Conservation (phyloP, 2,888 invertebrate species). For the Caenorhabditis becei region DNA sequence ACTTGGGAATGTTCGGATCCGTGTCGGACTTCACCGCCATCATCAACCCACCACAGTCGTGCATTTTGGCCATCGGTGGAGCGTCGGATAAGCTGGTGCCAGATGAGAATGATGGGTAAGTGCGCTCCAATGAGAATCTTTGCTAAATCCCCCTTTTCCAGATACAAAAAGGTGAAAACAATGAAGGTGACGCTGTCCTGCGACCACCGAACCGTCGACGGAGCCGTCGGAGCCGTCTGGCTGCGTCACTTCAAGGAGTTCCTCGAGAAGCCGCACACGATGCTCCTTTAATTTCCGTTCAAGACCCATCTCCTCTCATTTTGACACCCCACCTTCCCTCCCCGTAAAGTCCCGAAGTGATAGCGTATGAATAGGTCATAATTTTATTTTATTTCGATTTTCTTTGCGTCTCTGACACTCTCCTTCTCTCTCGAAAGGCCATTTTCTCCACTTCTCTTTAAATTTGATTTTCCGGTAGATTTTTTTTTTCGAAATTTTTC, state of each 20-base stretch:
- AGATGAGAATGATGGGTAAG: constrained; percentile 74
- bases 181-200: constrained; percentile 95
- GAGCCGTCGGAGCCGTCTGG: constrained; percentile 98
- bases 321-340: constrained; percentile 13
- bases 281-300: constrained; percentile 88
- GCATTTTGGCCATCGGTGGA: constrained; percentile 86
- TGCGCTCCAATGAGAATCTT: background rate
- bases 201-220: constrained; percentile 97
- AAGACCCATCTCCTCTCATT: constrained; percentile 17
- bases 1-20: constrained; percentile 86
- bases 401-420: background rate
- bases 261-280: constrained; percentile 93
- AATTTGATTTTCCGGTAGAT: constrained; percentile 49
- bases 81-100: constrained; percentile 79
- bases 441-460: constrained; percentile 18
- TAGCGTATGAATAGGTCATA: constrained; percentile 54
- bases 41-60: constrained; percentile 87
- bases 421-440: background rate
- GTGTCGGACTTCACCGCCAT: constrained; percentile 86
- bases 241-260: constrained; percentile 91
- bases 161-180: constrained; percentile 85
- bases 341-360: constrained; percentile 47
- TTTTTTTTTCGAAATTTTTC: no score
- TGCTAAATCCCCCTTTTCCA: constrained; percentile 50
- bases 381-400: constrained; percentile 41